Base-by-base conservation (phyloP, 2,888 invertebrate species). In the Timema cristinae region DNA sequence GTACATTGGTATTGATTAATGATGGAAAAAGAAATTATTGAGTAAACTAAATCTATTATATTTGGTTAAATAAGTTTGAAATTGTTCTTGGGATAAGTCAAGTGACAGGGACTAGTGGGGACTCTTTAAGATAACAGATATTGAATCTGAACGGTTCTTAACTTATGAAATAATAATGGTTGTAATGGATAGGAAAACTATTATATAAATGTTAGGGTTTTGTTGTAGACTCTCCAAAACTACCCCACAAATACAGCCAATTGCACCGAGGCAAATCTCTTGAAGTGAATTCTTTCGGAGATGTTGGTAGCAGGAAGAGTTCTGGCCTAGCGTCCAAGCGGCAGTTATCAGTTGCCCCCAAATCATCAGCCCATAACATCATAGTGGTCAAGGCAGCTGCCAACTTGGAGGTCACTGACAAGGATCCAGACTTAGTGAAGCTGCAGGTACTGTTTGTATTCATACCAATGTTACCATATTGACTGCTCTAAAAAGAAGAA, bases 151-250 rank as follows among this genome's bases (percentile, higher is more conserved):
- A 32, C 32, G 32, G 32, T 32, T 32, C 32, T 32, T 32, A 32
- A 32, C 32, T 32, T 32, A 32, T 32, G 32, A 32, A 32, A 32
- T 32, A 32, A 32, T 32, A 32, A 32, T 32, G 32, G 32, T 32
- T 32, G 32, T 32, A 32, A 32, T 32, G 32, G 32, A 32, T 32
- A 32, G 32, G 32, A 32, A 32, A 32, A 32, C 32, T 2, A 32
- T 32, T 32, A 32, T 32, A 32, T 32, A 32, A 32, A 32, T 32
- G 32, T 32, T 32, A 32, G 32, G 4, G 32, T 32, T 32, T 32
- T 67, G 72, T 76, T 79, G 16, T 77, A 90, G 95, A 95, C 83
- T 94, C 94, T 0, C 94, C 94, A 0, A 94, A 94, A 81, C 85
- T 91, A 74, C 87, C 90, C 0, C 88, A 89, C 47, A 90, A 87